Evolutionary conservation across 2,797 vertebrate species (phyloP).

Genomic region (Macroramphosus scolopax): DNA sequence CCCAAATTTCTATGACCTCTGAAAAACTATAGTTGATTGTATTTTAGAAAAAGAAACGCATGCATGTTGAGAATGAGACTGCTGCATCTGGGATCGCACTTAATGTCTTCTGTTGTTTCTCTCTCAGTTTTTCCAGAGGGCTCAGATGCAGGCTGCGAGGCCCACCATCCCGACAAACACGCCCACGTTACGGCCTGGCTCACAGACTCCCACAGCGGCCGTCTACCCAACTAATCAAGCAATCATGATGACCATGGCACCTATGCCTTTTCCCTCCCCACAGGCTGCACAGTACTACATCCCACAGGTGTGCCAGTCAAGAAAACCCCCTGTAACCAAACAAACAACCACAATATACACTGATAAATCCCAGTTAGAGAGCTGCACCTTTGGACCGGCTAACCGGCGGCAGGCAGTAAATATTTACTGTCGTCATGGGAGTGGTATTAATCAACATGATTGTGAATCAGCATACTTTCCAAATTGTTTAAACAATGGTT

Average conservation of each 20-base stretch:
- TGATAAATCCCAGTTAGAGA: no score
- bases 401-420: no score
- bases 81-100: conserved; percentile 2
- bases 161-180: conserved; percentile 89
- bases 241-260: conserved; percentile 98
- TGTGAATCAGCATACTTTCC: not conserved
- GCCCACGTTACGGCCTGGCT: conserved; percentile 89
- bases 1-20: not conserved
- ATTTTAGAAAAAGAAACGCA: conserved; percentile 17
- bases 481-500: no score
- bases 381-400: no score
- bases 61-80: conserved; percentile 17
- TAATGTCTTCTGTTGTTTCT: conserved; percentile 22
- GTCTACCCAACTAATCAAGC: conserved; percentile 93
- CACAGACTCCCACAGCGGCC: conserved; percentile 85
- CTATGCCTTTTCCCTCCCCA: conserved; percentile 93
- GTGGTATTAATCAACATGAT: not conserved
- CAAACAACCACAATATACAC: no score
- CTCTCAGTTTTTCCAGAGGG: conserved; percentile 93
- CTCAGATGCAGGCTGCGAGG: conserved; percentile 91
- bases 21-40: not conserved
- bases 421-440: not conserved
- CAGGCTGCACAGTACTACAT: conserved; percentile 98
- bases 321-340: no score
- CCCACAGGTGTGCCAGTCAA: conserved; percentile 95